A percentile compares a stretch with the other conserved stretches of the same genome.
Evolutionary conservation across 2,797 vertebrate genomes (phyloP).

Genomic region (Schizothorax lantsangensis): DNA sequence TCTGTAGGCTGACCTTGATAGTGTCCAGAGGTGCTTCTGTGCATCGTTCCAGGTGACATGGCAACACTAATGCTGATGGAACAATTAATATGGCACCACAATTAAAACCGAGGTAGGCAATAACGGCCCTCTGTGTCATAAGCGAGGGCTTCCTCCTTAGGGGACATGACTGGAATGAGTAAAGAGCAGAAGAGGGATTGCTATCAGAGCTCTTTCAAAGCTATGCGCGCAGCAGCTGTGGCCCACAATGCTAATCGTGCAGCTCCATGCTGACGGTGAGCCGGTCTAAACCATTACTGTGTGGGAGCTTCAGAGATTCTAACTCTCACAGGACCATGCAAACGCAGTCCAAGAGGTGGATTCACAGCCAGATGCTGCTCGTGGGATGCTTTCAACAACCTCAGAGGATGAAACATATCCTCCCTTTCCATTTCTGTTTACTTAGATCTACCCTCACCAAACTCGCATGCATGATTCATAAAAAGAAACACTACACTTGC

Average conservation of each 20-base stretch:
- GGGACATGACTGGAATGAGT: constrained; percentile 59
- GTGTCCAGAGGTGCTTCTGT: constrained; percentile 68
- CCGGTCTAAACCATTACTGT: constrained; percentile 73
- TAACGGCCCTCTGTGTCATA: constrained; percentile 53
- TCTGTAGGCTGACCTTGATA: constrained; percentile 75
- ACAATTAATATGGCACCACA: constrained; percentile 67
- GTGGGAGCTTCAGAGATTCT: constrained; percentile 71
- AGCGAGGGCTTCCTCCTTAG: constrained; percentile 49
- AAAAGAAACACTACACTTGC: constrained; percentile 40
- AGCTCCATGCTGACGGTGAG: constrained; percentile 64
- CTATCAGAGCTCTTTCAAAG: constrained; percentile 48
- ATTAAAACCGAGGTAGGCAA: constrained; percentile 65
- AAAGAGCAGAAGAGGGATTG: constrained; percentile 49
- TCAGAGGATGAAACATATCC: constrained; percentile 63
- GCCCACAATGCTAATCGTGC: constrained; percentile 69
- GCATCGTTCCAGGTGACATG: constrained; percentile 69
- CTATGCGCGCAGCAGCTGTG: constrained; percentile 59
- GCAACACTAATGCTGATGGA: constrained; percentile 66
- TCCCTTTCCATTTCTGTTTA: constrained; percentile 34
- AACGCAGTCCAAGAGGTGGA: constrained; percentile 78
- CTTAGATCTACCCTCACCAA: constrained; percentile 46
- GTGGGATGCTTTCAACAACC: constrained; percentile 75
- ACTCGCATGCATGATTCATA: constrained; percentile 40
- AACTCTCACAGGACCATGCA: constrained; percentile 76
- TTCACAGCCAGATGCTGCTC: constrained; percentile 78